A percentile compares a stretch with the other conserved stretches of the same genome.
Evolutionary conservation across 2,113 vertebrate genomes (phyloP).

Genomic region (Megatriorchis doriae): DNA sequence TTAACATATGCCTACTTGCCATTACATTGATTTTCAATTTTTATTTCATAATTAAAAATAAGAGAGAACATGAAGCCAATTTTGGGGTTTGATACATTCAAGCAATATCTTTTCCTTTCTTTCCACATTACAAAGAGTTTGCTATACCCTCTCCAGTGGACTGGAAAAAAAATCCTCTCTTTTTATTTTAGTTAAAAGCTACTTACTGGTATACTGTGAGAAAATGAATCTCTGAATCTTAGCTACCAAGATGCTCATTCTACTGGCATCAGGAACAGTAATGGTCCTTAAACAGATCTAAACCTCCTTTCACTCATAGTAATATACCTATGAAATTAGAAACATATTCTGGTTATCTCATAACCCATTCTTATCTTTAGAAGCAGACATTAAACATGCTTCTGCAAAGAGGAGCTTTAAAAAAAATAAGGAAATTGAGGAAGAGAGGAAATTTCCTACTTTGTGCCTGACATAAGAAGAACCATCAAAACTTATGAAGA

Average conservation of each 20-base stretch:
- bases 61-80: background rate
- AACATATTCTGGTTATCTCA: background rate
- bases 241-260: background rate
- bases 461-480: background rate
- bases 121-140: background rate
- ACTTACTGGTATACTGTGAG: background rate
- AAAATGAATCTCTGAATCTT: background rate
- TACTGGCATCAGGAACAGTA: background rate
- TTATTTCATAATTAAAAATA: background rate
- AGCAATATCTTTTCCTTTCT: background rate
- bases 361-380: background rate
- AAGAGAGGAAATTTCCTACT: background rate
- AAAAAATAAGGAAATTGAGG: background rate
- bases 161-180: background rate
- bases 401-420: background rate
- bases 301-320: background rate
- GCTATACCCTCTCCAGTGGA: background rate
- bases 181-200: background rate
- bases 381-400: background rate
- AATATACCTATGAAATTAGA: background rate
- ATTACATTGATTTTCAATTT: background rate
- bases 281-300: background rate
- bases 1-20: background rate
- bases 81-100: background rate
- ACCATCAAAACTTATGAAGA: background rate